phyloP scores from a whole-genome alignment of 92 coral and sea anemone species.

The Zoanthus gigantus region DNA sequence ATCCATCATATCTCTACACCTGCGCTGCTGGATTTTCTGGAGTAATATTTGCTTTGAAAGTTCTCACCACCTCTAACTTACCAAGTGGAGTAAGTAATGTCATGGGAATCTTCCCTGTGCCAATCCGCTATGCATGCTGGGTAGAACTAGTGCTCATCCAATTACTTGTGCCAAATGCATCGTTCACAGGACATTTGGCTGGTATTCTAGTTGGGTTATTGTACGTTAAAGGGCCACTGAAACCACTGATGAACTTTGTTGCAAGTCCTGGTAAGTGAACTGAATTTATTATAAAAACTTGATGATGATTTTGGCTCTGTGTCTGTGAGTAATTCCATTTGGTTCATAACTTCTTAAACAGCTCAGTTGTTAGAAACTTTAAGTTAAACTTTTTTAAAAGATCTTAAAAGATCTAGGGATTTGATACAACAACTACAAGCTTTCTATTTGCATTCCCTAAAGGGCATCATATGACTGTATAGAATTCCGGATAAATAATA shows the following conservation, averaged over 20 bases:
- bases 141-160: conserved; percentile 91
- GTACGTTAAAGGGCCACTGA: conserved; percentile 96
- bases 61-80: conserved; percentile 88
- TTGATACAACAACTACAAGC: too few species aligned
- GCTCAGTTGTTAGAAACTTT: too few species aligned
- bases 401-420: too few species aligned
- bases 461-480: too few species aligned
- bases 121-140: conserved; percentile 96
- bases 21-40: conserved; percentile 99
- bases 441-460: too few species aligned
- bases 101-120: conserved; percentile 93
- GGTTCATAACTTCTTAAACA: too few species aligned
- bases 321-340: too few species aligned
- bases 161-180: conserved; percentile 86
- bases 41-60: conserved; percentile 95
- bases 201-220: conserved; percentile 93
- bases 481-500: too few species aligned
- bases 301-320: too few species aligned
- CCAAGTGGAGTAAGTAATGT: conserved; percentile 91
- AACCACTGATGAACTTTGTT: conserved; percentile 71
- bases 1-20: conserved; percentile 84
- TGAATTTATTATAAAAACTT: too few species aligned
- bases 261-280: conserved; percentile 74
- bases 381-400: too few species aligned
- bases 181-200: conserved; percentile 98